Percentiles rank a stretch among this genome's conserved stretches.
phyloP scores from a whole-genome alignment of 2,888 invertebrate genomes.

The Caenorhabditis zanzibari region DNA sequence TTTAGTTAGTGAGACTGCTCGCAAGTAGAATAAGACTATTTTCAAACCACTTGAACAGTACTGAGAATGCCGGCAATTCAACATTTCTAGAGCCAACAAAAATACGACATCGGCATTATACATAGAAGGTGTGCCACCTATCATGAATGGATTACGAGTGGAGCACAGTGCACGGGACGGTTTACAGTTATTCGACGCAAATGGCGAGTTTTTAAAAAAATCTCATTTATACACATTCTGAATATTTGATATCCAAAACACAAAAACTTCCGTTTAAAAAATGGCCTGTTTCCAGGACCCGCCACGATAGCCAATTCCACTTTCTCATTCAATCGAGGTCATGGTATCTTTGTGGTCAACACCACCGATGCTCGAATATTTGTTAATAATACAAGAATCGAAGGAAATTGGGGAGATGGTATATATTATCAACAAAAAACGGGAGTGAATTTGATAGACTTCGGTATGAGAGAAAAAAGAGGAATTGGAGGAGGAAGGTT shows the following conservation, averaged over 20 bases:
- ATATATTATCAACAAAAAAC: slow-evolving; percentile 87
- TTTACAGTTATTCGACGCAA: slow-evolving; percentile 91
- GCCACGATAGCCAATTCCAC: slow-evolving; percentile 90
- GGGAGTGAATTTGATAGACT: slow-evolving; percentile 63
- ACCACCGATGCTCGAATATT: slow-evolving; percentile 88
- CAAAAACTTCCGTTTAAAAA: neutral
- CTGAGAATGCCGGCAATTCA: too few species aligned
- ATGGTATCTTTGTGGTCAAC: slow-evolving; percentile 81
- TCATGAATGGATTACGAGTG: slow-evolving; percentile 91
- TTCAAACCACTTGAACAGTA: too few species aligned
- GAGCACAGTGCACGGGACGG: slow-evolving; percentile 94
- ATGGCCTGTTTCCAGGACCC: slow-evolving; percentile 87
- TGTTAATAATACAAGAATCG: slow-evolving; percentile 89
- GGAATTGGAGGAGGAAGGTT: slow-evolving; percentile 53
- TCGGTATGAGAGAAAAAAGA: slow-evolving; percentile 70
- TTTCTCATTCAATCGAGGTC: slow-evolving; percentile 90
- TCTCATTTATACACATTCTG: neutral
- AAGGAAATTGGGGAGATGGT: slow-evolving; percentile 93
- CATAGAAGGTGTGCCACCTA: slow-evolving; percentile 93
- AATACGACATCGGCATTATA: slow-evolving; percentile 89
- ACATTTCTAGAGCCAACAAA: slow-evolving; percentile 86
- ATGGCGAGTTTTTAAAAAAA: slow-evolving; percentile 31
- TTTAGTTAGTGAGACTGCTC: too few species aligned
- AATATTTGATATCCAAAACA: neutral
- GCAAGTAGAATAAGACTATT: too few species aligned